These are phyloP conservation scores for Piprites chloris DNA, from an alignment of 2,113 vertebrate genomes.

Conservation along the genomic window DNA sequence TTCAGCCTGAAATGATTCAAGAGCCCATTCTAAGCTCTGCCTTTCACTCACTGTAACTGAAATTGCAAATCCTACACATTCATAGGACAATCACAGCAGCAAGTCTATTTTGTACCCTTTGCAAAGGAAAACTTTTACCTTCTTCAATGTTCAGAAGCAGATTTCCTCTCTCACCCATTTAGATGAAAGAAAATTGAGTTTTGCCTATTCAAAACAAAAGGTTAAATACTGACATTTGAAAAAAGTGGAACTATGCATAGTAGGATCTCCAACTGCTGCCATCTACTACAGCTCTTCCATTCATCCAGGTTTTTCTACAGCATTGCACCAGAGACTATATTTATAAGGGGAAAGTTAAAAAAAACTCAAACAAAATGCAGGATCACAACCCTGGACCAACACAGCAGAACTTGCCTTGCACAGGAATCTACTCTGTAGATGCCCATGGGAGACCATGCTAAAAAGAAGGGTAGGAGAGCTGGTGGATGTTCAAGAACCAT, in stretches of 20 bases:
- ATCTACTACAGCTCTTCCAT: not conserved
- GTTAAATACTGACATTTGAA: not conserved
- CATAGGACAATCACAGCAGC: not conserved
- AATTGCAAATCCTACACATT: not conserved
- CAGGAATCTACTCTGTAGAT: not conserved
- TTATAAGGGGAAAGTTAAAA: not conserved
- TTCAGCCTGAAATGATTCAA: fast-evolving
- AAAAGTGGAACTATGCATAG: not conserved
- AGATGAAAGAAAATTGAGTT: not conserved
- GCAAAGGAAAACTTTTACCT: not conserved
- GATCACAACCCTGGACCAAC: not conserved
- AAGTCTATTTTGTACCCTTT: not conserved
- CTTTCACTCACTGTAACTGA: not conserved
- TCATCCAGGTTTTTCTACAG: not conserved
- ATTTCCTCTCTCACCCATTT: not conserved
- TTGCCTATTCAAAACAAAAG: not conserved
- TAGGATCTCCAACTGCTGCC: not conserved
- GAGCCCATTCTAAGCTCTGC: not conserved
- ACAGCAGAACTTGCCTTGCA: not conserved
- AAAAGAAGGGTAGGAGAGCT: not conserved
- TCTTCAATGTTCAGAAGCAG: not conserved
- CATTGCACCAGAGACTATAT: not conserved
- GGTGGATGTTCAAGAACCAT: not conserved
- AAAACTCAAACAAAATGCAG: not conserved
- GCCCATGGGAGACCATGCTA: not conserved